These are phyloP conservation scores for Menidia menidia DNA, from an alignment of 2,797 vertebrate species.

Conservation along the genomic window DNA sequence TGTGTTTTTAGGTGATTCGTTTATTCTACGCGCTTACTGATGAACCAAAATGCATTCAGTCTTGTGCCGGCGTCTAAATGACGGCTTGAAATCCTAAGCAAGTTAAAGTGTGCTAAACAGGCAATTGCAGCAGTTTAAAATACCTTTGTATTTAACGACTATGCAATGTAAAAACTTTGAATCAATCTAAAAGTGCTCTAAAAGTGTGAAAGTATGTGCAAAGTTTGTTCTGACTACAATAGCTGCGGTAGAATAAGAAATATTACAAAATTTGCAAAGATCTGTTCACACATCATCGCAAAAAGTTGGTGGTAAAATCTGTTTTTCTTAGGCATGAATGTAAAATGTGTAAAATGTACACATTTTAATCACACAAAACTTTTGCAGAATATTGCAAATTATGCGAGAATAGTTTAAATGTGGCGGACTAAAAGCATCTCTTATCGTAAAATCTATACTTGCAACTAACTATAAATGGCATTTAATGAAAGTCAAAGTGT, in stretches of 20 bases:
- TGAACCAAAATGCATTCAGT: not conserved
- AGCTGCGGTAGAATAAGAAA: not conserved
- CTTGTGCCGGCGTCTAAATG: too few species aligned
- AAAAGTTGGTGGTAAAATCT: too few species aligned
- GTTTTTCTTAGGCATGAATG: too few species aligned
- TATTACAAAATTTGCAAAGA: not conserved
- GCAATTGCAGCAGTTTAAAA: not conserved
- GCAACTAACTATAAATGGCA: too few species aligned
- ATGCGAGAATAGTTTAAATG: not conserved
- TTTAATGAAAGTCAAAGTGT: too few species aligned
- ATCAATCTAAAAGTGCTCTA: too few species aligned
- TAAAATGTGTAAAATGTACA: too few species aligned
- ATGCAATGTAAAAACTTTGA: too few species aligned
- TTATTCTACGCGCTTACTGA: slow-evolving; percentile 3
- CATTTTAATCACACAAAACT: not conserved
- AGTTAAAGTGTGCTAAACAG: not conserved
- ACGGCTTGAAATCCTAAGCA: not conserved
- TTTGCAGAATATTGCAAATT: not conserved
- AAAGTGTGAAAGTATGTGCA: too few species aligned
- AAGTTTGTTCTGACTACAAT: not conserved
- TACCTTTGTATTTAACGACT: not conserved
- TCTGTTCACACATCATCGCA: not conserved
- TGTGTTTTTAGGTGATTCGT: slow-evolving; percentile 6
- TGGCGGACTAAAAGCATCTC: too few species aligned
- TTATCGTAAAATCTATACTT: too few species aligned